Percentiles rank a stretch among this genome's conserved stretches.
phyloP scores from a whole-genome alignment of 2,888 invertebrate species.

The Eulithis testata region DNA sequence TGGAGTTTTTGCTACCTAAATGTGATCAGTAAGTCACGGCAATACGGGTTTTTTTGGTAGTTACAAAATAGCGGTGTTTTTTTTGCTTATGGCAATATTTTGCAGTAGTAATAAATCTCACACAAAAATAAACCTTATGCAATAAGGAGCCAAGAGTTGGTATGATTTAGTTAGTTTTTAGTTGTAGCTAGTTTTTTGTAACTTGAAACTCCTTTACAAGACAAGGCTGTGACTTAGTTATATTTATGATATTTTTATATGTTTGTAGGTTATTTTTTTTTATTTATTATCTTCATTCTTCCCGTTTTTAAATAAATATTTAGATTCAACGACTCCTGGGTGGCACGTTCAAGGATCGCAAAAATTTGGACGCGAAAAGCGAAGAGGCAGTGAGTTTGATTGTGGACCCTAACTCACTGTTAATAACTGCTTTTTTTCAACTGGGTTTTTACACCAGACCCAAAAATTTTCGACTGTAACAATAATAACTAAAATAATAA shows the following conservation, averaged over 20 bases:
- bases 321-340: conserved; percentile 91
- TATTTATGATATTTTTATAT: neutral
- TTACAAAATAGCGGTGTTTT: no score
- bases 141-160: conserved; percentile 41
- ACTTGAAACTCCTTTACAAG: conserved; percentile 36
- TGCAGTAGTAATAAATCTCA: conserved; percentile 13
- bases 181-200: no score
- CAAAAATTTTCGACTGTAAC: no score
- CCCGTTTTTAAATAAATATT: conserved; percentile 60
- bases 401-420: conserved; percentile 35
- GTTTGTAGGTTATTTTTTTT: neutral
- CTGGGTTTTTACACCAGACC: neutral
- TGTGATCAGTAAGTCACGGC: no score
- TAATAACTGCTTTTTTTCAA: conserved; percentile 48
- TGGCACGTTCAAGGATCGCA: conserved; percentile 86
- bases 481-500: no score
- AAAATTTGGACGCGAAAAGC: conserved; percentile 88
- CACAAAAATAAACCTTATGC: conserved; percentile 42
- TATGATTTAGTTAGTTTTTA: conserved; percentile 21
- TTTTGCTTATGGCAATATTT: no score
- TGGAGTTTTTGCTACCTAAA: no score
- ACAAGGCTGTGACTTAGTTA: conserved; percentile 42
- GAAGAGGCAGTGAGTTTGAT: conserved; percentile 87
- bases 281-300: conserved; percentile 48
- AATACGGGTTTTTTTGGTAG: no score